Conservation (phyloP, 2,113 vertebrate genomes). For the Crotophaga sulcirostris region DNA sequence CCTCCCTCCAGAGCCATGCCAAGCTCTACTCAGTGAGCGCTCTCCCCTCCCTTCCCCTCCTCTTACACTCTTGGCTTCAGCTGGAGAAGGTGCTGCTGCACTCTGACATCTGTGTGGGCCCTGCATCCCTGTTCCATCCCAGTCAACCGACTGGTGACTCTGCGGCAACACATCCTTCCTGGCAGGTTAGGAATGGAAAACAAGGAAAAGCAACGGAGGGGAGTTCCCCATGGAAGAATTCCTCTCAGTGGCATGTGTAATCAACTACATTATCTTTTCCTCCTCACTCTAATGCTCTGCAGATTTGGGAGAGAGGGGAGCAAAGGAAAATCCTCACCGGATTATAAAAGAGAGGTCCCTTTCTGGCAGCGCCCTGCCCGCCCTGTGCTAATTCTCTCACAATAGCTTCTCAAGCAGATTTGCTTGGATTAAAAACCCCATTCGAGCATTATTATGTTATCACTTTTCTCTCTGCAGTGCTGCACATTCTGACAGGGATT, state of each 20-base stretch:
- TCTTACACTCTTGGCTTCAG: not conserved
- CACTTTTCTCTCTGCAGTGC: conserved; percentile 6
- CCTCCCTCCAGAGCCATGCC: not conserved
- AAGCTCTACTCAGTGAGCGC: not conserved
- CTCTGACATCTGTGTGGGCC: not conserved
- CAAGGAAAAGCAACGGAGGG: not conserved
- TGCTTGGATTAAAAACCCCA: conserved; percentile 35
- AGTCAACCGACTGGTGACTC: not conserved
- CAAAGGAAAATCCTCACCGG: not conserved
- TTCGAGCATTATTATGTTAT: conserved; percentile 8
- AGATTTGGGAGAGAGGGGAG: not conserved
- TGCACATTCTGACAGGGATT: conserved; percentile 1
- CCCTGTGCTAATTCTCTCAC: conserved; percentile 28
- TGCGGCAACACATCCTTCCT: not conserved
- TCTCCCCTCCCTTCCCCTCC: not conserved
- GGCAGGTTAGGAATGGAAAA: not conserved
- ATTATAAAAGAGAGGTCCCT: not conserved
- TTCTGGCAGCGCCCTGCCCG: not conserved
- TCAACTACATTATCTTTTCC: not conserved
- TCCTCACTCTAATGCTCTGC: not conserved
- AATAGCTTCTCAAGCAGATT: conserved; percentile 36
- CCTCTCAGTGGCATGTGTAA: not conserved
- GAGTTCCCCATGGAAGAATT: not conserved
- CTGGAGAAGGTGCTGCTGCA: not conserved
- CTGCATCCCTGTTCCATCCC: not conserved